These are phyloP conservation scores for Adelges cooleyi DNA, from an alignment of 1,140 invertebrate species.

Conservation along the genomic window DNA sequence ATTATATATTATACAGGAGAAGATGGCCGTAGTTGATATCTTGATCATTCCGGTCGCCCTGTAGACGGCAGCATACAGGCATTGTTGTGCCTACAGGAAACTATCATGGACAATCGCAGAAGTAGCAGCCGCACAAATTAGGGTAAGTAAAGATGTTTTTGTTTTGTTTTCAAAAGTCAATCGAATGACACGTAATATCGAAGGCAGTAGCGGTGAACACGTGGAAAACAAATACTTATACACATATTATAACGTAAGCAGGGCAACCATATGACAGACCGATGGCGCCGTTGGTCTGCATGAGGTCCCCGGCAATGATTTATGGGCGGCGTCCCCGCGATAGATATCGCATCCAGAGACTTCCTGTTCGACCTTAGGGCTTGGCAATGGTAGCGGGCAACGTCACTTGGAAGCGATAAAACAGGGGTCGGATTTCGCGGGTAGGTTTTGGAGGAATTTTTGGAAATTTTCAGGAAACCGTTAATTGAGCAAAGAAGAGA, in stretches of 20 bases:
- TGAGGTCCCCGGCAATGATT: conserved; percentile 12
- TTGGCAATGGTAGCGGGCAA: no score
- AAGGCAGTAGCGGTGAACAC: neutral
- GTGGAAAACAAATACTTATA: neutral
- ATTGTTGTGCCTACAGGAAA: conserved; percentile 13
- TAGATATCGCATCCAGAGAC: conserved; percentile 18
- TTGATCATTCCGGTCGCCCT: conserved; percentile 11
- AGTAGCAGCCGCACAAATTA: neutral
- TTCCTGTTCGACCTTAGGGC: conserved; percentile 14
- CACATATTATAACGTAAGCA: neutral
- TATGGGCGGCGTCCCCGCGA: conserved; percentile 16
- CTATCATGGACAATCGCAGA: no score
- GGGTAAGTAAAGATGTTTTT: no score
- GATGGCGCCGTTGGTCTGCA: conserved; percentile 17
- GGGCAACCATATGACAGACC: conserved; percentile 9
- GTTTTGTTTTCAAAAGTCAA: neutral
- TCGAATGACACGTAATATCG: neutral
- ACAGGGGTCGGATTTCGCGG: conserved; percentile 16
- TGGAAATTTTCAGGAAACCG: neutral
- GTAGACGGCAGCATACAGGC: neutral
- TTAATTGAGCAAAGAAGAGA: conserved; percentile 1
- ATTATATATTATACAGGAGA: neutral
- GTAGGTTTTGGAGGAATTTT: neutral
- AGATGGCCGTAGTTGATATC: conserved; percentile 4
- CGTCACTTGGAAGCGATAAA: conserved; percentile 26